Evolutionary conservation across 2,888 invertebrate genomes (phyloP), one percentile per base, ranked within the genome.

Genomic region (Drosophila rubida): DNA sequence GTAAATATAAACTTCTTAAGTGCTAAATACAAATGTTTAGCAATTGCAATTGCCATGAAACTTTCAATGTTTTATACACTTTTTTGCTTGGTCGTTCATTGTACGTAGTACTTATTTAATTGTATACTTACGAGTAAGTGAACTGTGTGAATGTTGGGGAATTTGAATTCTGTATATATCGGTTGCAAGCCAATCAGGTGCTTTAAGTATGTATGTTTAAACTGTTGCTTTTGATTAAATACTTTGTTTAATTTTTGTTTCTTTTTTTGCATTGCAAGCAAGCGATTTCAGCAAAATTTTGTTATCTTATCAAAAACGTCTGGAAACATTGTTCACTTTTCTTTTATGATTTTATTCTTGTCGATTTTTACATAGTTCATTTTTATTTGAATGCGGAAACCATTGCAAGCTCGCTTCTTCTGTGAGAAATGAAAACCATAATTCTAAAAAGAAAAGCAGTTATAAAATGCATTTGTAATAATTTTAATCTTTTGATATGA

Each of bases 341-440:
- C 22, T 30, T 11, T 32, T 32, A n/a, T 4, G 7, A 6, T 32
- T n/a, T 32, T 32, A 1, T 37, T 35, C 35, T 13, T n/a, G 58
- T 30, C 42, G 54, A 48, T 64, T 63, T 75, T 67, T 58, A 68
- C 39, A 68, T 57, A 46, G 58, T 59, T 60, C 32, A 50, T 61
- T 66, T 60, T 62, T n/a, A 22, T 45, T 51, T 44, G 53, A 53
- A 54, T 70, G 79, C 74, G 73, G 89, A 89, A 89, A 89, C 89
- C 89, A 89, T 90, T 88, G 82, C 89, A 89, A 89, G 89, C 89
- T 89, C 90, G 87, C 87, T 87, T 46, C 25, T 46, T 46, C 74
- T 67, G 62, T 76, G 49, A 7, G 57, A 61, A 51, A 77, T 54
- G 22, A 27, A 44, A 19, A 32, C 35, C 30, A 14, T 22, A 39